Base-by-base conservation (phyloP, 2,797 vertebrate species). In the Cuculus canorus region DNA sequence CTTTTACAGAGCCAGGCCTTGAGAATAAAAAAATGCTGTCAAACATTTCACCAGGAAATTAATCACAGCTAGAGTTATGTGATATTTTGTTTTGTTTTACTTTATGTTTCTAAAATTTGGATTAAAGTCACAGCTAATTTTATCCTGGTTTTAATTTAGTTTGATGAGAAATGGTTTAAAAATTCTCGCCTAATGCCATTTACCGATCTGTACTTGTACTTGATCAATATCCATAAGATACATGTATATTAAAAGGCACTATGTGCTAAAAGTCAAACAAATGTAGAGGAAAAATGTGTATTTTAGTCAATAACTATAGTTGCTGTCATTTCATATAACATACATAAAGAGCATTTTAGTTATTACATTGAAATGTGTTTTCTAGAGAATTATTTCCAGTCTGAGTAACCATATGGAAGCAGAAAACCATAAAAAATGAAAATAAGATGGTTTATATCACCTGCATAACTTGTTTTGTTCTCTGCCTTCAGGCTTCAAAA, bases 361-460 rank as follows among this genome's bases (percentile, higher is more conserved):
- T 97, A 92, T 94, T 93, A 96, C 65, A 96, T 85, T 91, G 59
- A 96, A 96, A 95, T 66, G 41, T 96, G 88, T 97, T 97, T 98
- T 97, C 81, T 95, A 95, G 96, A 94, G 93, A 97, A 97, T 97
- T 97, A 97, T 97, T 98, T 98, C 95, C 97, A 97, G 96, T 93
- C 53, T 90, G 76, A 86, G 82, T 82, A 94, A 72, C 94, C 97
- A 97, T 97, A 97, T 98, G 97, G 97, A 97, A 97, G 95, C 65
- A 94, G 95, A 97, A 97, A 97, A 96, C 75, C 94, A 97, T 97
- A 96, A 79, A 22, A 93, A 97, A 96, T 95, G 96, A 97, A 97
- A 97, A 96, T 98, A 98, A 98, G 97, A 98, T 98, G 97, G 96
- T 95, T 98, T 98, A 92, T 98, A 97, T 98, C 98, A 98, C 98